Evolutionary conservation across 1,140 invertebrate genomes (phyloP), one percentile per base, ranked within the genome.

Genomic region (Vanessa atalanta): DNA sequence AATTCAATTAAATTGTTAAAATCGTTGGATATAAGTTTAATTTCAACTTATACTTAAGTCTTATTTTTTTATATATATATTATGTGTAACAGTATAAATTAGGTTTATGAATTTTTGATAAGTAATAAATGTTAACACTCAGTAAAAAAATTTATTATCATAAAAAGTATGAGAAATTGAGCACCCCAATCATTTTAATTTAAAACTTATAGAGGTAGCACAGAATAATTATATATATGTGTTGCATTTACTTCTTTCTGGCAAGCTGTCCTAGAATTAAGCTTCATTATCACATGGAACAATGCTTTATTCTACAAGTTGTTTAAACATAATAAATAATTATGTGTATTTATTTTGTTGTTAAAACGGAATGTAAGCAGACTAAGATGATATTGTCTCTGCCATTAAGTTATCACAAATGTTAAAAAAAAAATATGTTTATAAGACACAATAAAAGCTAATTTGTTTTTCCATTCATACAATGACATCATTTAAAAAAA

Each of bases 81-180:
- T 43, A 1, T 43, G 37, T 8, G 9, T 43, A 11, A 43, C 8
- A 9, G 0, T 43, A 43, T 50, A 47, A 43, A 47, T 16, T 31
- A 16, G 37, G 37, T 8, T 20, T 20, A 37, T n/a, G 31, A 23
- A 13, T 37, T 26, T 26, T 61, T 37, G 13, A 61, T 15, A 15
- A 55, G 20, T 23, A 57, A 57, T 23, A 61, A 61, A 14, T 7
- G 3, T 13, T 8, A 61, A 43, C 13, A 43, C 66, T 68, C 66
- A 72, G 72, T 72, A 79, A 80, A 73, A 43, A 81, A 85, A 81
- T 84, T 87, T 87, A 82, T 82, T 88, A 84, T 83, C 73, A 86
- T 83, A 88, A 89, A 84, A 88, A 87, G 86, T 82, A 85, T 88
- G 87, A 88, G 86, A 80, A 88, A 85, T 85, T 86, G 83, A 88